Percentiles rank a stretch among this genome's conserved stretches.
phyloP scores from a whole-genome alignment of 2,888 invertebrate species.

The Steromphala cineraria region DNA sequence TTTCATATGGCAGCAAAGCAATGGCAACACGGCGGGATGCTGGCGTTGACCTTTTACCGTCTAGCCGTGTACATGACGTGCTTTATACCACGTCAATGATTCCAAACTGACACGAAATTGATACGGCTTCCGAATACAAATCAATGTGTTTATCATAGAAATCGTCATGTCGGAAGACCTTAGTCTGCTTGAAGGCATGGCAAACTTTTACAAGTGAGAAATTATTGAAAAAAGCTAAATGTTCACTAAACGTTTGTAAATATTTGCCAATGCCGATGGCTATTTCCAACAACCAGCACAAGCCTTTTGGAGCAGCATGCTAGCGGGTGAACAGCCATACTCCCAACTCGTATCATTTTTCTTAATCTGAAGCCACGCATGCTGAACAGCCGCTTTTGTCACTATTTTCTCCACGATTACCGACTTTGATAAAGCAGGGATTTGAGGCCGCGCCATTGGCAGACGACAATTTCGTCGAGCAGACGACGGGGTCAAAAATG shows the following conservation, averaged over 20 bases:
- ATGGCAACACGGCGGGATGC: too few species aligned
- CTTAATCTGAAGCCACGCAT: constrained; percentile 11
- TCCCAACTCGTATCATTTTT: not conserved
- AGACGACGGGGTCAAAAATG: constrained; percentile 24
- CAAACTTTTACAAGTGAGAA: constrained; percentile 3
- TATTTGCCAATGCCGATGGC: constrained; percentile 12
- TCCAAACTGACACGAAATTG: not conserved
- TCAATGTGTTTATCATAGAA: constrained; percentile 13
- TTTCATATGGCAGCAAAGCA: too few species aligned
- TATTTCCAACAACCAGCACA: not conserved
- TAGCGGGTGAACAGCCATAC: not conserved
- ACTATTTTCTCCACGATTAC: not conserved
- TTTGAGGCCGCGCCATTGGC: not conserved
- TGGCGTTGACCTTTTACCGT: too few species aligned
- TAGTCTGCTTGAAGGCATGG: not conserved
- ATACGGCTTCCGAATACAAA: not conserved
- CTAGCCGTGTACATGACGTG: too few species aligned
- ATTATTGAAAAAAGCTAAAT: not conserved
- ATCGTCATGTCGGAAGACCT: not conserved
- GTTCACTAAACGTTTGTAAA: constrained; percentile 13
- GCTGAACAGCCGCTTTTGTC: constrained; percentile 14
- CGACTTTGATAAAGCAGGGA: not conserved
- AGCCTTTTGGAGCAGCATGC: not conserved
- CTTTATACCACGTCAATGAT: not conserved
- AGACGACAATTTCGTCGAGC: constrained; percentile 14